phyloP scores from a whole-genome alignment of 2,888 invertebrate species.

The Protonemura montana region DNA sequence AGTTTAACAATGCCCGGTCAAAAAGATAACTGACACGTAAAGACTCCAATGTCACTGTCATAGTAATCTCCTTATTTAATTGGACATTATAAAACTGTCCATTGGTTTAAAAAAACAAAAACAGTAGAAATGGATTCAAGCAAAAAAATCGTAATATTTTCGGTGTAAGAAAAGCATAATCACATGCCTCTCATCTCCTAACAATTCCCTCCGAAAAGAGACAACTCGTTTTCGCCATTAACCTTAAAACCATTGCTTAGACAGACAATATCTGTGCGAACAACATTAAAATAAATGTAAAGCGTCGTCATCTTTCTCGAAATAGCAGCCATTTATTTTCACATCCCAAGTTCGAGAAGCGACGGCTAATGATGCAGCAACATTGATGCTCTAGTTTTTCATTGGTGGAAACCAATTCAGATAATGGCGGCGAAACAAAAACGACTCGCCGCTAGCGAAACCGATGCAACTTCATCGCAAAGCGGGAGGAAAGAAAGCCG shows the following conservation, averaged over 20 bases:
- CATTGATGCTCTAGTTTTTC: not conserved
- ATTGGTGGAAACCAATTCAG: slow-evolving; percentile 16
- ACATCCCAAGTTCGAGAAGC: not conserved
- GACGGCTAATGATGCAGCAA: slow-evolving; percentile 14
- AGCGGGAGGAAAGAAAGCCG: not conserved
- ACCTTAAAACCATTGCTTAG: not conserved
- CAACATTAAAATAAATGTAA: slow-evolving; percentile 22
- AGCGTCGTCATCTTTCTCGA: slow-evolving; percentile 8
- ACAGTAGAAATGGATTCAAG: not conserved
- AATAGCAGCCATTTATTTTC: not conserved
- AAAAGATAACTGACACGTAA: too few species aligned
- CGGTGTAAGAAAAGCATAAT: not conserved
- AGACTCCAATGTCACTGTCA: too few species aligned
- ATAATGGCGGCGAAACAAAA: not conserved
- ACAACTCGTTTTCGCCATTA: not conserved
- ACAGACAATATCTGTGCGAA: slow-evolving; percentile 10
- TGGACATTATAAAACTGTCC: too few species aligned
- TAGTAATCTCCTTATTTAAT: too few species aligned
- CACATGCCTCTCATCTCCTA: not conserved
- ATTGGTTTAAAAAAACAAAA: too few species aligned
- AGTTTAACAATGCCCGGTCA: too few species aligned
- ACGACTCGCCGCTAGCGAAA: not conserved
- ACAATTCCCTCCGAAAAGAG: not conserved
- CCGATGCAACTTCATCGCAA: slow-evolving; percentile 17
- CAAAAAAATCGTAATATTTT: not conserved